Evolutionary conservation across 2,113 vertebrate genomes (phyloP).

Genomic region (Panthera leo): DNA sequence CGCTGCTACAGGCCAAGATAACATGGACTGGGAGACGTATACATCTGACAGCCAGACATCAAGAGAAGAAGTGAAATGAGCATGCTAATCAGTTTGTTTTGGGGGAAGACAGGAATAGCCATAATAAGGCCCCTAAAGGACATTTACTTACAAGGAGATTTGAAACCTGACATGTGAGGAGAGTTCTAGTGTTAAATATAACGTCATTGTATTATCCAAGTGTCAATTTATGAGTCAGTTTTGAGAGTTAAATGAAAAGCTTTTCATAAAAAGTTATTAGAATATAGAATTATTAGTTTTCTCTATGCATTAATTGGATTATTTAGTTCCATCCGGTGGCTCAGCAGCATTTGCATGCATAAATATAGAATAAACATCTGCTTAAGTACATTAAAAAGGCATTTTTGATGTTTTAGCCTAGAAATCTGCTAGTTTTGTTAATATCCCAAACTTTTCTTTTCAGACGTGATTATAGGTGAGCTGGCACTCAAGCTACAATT

Average conservation of each 20-base stretch:
- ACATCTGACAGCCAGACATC: constrained; percentile 68
- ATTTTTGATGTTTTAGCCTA: background rate
- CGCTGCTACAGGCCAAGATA: constrained; percentile 58
- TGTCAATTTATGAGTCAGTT: constrained; percentile 61
- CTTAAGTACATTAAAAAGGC: background rate
- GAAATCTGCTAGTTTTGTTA: constrained; percentile 24
- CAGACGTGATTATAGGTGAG: background rate
- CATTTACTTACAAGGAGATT: constrained; percentile 66
- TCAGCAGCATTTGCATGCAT: background rate
- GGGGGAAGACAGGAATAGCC: constrained; percentile 56
- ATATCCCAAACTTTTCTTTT: constrained; percentile 31
- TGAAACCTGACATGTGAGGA: constrained; percentile 51
- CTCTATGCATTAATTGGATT: constrained; percentile 45
- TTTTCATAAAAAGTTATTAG: constrained; percentile 67
- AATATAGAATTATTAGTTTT: constrained; percentile 42
- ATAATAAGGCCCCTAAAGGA: constrained; percentile 56
- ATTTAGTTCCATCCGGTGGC: constrained; percentile 36
- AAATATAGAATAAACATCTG: constrained; percentile 36
- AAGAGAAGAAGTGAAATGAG: constrained; percentile 66
- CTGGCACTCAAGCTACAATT: constrained; percentile 12
- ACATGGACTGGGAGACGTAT: constrained; percentile 57
- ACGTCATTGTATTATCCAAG: constrained; percentile 33
- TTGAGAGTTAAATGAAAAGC: constrained; percentile 62
- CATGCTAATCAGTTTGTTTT: constrained; percentile 66
- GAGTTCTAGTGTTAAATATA: constrained; percentile 72